These are phyloP conservation scores for Tympanoctomys barrerae DNA, from an alignment of 2,797 vertebrate species.

Conservation along the genomic window DNA sequence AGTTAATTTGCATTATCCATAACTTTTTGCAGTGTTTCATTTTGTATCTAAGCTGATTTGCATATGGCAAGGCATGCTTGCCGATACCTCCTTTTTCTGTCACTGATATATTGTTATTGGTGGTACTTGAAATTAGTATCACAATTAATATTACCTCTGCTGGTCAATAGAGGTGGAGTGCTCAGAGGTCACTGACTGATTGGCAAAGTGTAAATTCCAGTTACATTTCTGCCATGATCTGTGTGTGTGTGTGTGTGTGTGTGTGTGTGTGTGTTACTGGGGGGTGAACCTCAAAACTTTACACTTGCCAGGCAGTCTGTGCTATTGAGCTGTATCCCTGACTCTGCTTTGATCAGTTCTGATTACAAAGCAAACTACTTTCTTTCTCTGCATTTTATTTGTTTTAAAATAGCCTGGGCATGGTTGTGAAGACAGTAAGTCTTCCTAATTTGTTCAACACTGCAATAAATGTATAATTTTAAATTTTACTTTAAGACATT, in stretches of 20 bases:
- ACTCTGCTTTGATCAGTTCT: background rate
- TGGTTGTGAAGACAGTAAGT: background rate
- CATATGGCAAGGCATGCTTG: background rate
- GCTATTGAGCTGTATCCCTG: too few species aligned
- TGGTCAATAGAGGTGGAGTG: background rate
- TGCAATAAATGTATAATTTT: background rate
- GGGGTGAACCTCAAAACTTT: too few species aligned
- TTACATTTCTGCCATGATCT: background rate
- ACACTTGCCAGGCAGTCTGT: too few species aligned
- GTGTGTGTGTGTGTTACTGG: too few species aligned
- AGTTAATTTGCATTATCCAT: background rate
- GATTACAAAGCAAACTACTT: background rate
- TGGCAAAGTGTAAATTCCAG: background rate
- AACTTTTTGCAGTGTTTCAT: background rate
- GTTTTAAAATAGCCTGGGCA: background rate
- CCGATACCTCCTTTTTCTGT: background rate
- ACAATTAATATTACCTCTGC: background rate
- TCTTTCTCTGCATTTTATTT: background rate
- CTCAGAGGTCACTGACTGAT: background rate
- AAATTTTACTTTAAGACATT: background rate
- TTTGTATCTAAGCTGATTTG: background rate
- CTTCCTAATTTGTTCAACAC: constrained; percentile 1
- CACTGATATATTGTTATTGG: background rate
- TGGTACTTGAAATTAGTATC: background rate
- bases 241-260: too few species aligned